Evolutionary conservation across 1,140 invertebrate species (phyloP).

Genomic region (Brachionus plicatilis): DNA sequence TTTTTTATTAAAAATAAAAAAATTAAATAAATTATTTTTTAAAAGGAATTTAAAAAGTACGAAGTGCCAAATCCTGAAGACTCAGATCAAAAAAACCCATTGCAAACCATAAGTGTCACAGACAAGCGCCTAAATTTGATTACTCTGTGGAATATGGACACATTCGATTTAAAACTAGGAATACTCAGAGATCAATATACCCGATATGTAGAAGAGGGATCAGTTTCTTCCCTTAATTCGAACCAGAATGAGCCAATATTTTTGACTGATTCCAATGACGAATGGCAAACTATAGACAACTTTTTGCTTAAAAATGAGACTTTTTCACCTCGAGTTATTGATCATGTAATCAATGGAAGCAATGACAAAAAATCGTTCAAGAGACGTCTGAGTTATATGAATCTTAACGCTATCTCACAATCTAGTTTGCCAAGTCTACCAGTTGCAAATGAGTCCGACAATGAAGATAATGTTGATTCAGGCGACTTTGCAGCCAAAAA

Average conservation of each 20-base stretch:
- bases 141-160: conserved; percentile 5
- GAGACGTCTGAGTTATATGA: not conserved
- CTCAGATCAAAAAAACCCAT: not conserved
- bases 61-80: not conserved
- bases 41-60: conserved; percentile 20
- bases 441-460: not conserved
- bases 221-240: not conserved
- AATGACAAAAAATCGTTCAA: conserved; percentile 11
- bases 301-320: conserved; percentile 22
- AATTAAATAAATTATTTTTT: not conserved
- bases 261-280: not conserved
- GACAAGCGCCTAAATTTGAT: conserved; percentile 12
- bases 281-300: conserved; percentile 5
- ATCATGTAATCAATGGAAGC: not conserved
- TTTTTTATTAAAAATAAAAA: not conserved
- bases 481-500: not conserved
- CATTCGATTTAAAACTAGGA: conserved; percentile 1
- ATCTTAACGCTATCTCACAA: not conserved
- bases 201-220: conserved; percentile 5
- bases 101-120: conserved; percentile 10
- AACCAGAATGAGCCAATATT: conserved; percentile 11
- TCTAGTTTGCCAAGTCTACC: not conserved
- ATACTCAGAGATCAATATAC: not conserved
- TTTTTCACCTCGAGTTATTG: conserved; percentile 12
- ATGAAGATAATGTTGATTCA: not conserved